Evolutionary conservation across 2,888 invertebrate genomes (phyloP).

Genomic region (Phortica okadai): DNA sequence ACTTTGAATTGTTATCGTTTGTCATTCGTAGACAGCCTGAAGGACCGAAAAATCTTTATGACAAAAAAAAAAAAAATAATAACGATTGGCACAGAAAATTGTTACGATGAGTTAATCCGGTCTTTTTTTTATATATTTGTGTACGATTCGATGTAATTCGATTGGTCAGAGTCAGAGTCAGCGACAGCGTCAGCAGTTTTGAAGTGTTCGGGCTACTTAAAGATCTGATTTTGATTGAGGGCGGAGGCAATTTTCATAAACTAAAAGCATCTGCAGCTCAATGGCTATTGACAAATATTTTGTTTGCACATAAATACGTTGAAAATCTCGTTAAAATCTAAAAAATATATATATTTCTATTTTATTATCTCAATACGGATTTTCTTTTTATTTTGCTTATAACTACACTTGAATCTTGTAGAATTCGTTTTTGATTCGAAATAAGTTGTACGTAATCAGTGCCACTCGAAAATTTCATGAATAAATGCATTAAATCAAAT

Average conservation of each 20-base stretch:
- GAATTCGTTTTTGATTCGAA: not conserved
- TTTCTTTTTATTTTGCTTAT: slow-evolving; percentile 49
- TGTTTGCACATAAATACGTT: not conserved
- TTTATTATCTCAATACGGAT: slow-evolving; percentile 24
- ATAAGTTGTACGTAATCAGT: slow-evolving; percentile 19
- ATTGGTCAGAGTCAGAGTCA: not conserved
- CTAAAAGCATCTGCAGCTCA: not conserved
- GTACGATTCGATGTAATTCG: not conserved
- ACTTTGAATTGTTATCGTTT: not conserved
- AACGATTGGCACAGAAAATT: not conserved
- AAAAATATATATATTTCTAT: not conserved
- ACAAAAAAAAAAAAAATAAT: not conserved
- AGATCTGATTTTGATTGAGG: slow-evolving; percentile 3
- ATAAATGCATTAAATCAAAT: slow-evolving; percentile 56
- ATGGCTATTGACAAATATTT: slow-evolving; percentile 9
- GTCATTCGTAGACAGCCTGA: no score
- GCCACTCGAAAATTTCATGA: slow-evolving; percentile 35
- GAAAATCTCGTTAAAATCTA: not conserved
- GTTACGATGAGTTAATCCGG: not conserved
- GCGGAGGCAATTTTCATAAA: not conserved
- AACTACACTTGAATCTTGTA: not conserved
- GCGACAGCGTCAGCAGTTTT: slow-evolving; percentile 6
- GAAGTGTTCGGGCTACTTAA: not conserved
- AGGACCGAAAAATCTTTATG: not conserved
- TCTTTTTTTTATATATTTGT: not conserved